A percentile compares a stretch with the other conserved stretches of the same genome.
These are phyloP conservation scores for Rhamphomyia laevipes DNA, from an alignment of 2,888 invertebrate species.

Conservation along the genomic window DNA sequence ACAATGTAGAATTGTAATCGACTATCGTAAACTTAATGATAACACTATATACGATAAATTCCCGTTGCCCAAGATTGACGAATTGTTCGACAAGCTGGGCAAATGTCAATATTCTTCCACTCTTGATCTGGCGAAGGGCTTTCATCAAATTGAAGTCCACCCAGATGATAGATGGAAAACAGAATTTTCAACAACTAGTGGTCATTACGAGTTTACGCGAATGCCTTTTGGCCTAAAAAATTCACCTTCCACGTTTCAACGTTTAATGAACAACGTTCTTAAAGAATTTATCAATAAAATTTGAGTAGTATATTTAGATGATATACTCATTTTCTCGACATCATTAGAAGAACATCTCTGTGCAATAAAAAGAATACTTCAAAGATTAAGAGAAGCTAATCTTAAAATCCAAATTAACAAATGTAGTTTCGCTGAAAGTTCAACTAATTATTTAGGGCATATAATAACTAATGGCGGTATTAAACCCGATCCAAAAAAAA, in stretches of 20 bases:
- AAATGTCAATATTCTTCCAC: background rate
- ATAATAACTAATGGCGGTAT: constrained; percentile 8
- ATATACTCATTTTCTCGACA: constrained; percentile 12
- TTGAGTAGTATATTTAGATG: constrained; percentile 12
- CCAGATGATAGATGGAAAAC: background rate
- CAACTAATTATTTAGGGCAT: constrained; percentile 12
- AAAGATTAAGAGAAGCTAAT: constrained; percentile 4
- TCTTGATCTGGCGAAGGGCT: background rate
- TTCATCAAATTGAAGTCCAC: background rate
- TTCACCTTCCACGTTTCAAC: constrained; percentile 9
- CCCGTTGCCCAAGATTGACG: background rate
- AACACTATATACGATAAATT: background rate
- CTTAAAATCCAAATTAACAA: constrained; percentile 13
- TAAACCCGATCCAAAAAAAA: constrained; percentile 11
- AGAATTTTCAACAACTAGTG: background rate
- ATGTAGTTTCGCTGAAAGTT: constrained; percentile 8
- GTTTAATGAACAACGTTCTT: constrained; percentile 13
- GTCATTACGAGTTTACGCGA: background rate
- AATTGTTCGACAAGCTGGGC: background rate
- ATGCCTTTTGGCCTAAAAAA: background rate
- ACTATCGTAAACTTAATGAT: background rate
- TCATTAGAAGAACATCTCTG: constrained; percentile 10
- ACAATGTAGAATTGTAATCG: background rate
- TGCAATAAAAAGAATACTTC: constrained; percentile 7
- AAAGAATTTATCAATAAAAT: constrained; percentile 10